A percentile compares a stretch with the other conserved stretches of the same genome.
Conservation (phyloP, 2,888 invertebrate genomes). For the Petrolisthes manimaculis region DNA sequence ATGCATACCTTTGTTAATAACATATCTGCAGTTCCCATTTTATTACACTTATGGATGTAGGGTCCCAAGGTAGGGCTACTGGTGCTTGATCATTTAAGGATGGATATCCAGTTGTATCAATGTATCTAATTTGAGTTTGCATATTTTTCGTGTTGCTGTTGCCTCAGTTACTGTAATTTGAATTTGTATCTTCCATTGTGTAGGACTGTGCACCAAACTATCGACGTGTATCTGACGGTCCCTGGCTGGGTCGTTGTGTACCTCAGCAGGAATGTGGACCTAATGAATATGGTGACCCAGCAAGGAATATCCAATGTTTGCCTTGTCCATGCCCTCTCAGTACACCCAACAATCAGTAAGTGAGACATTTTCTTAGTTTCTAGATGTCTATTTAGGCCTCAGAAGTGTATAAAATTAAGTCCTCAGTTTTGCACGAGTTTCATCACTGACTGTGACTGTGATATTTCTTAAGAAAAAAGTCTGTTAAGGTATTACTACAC, state of each 20-base stretch:
- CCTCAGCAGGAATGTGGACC: slow-evolving; percentile 76
- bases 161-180: background rate
- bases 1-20: too few species aligned
- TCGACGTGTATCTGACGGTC: slow-evolving; percentile 81
- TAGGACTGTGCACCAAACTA: slow-evolving; percentile 86
- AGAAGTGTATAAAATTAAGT: background rate
- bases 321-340: slow-evolving; percentile 88
- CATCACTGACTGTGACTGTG: background rate
- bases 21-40: too few species aligned
- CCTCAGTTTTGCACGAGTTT: background rate
- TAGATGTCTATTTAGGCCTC: background rate
- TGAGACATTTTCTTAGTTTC: background rate
- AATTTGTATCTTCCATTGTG: slow-evolving; percentile 67
- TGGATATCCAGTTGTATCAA: too few species aligned
- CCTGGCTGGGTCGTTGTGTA: slow-evolving; percentile 87
- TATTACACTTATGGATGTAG: too few species aligned
- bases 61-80: too few species aligned
- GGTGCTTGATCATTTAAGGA: too few species aligned
- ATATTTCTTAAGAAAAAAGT: too few species aligned
- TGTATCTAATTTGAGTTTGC: too few species aligned
- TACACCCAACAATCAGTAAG: slow-evolving; percentile 80
- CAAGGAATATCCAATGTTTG: slow-evolving; percentile 81
- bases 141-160: background rate
- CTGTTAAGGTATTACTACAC: too few species aligned
- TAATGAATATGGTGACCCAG: slow-evolving; percentile 87